Conservation (phyloP, 2,888 invertebrate genomes). For the Panopea generosa region DNA sequence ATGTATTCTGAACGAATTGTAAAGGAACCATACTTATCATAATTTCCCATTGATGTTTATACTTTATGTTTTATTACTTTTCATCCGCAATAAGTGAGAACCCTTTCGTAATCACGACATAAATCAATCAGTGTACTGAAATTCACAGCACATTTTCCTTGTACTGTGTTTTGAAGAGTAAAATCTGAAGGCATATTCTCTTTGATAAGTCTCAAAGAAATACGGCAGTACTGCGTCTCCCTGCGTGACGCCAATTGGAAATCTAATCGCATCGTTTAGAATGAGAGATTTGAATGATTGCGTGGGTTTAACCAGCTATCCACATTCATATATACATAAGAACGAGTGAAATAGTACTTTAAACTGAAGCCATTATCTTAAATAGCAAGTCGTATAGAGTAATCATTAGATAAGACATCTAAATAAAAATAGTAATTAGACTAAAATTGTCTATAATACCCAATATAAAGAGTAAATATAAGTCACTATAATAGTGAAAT, state of each 20-base stretch:
- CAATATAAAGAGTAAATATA: too few species aligned
- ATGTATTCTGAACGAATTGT: not conserved
- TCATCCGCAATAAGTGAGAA: constrained; percentile 4
- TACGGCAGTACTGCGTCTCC: constrained; percentile 15
- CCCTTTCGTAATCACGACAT: not conserved
- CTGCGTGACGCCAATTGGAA: constrained; percentile 42
- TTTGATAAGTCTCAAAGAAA: constrained; percentile 41
- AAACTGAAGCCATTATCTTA: too few species aligned
- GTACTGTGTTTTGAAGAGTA: constrained; percentile 42
- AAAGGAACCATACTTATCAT: not conserved
- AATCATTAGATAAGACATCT: too few species aligned
- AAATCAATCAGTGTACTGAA: constrained; percentile 1
- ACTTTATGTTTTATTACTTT: constrained; percentile 3
- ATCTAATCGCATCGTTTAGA: constrained; percentile 37
- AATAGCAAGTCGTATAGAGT: too few species aligned
- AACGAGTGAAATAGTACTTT: too few species aligned
- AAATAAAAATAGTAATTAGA: too few species aligned
- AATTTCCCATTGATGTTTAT: constrained; percentile 2
- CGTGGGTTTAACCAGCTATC: constrained; percentile 38
- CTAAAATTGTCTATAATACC: too few species aligned
- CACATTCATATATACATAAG: constrained; percentile 21
- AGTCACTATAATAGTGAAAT: too few species aligned
- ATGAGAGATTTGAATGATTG: constrained; percentile 30
- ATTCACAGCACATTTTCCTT: not conserved
- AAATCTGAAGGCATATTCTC: constrained; percentile 30